phyloP scores from a whole-genome alignment of 1,140 invertebrate genomes.

The Drosophila paulistorum region DNA sequence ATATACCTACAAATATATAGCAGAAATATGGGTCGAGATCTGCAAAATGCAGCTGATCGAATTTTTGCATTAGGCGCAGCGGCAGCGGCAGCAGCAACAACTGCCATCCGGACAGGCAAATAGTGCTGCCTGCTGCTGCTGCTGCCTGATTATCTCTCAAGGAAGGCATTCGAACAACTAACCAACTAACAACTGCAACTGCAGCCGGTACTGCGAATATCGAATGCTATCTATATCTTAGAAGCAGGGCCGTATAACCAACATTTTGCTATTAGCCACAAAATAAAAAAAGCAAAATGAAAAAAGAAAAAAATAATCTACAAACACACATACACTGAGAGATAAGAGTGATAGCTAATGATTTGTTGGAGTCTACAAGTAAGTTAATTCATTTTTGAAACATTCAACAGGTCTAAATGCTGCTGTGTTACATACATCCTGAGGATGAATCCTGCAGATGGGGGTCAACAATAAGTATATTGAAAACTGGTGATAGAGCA shows the following conservation, averaged over 20 bases:
- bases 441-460: too few species aligned
- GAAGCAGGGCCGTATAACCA: conserved; percentile 77
- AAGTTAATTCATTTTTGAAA: too few species aligned
- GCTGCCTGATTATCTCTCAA: conserved; percentile 75
- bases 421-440: too few species aligned
- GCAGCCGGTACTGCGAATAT: conserved; percentile 73
- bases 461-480: too few species aligned
- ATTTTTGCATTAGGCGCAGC: conserved; percentile 83
- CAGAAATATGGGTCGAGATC: conserved; percentile 82
- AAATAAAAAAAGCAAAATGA: conserved; percentile 57
- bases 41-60: conserved; percentile 82
- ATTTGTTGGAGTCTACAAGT: too few species aligned
- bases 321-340: conserved; percentile 27
- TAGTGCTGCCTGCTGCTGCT: conserved; percentile 56
- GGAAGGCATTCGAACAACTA: conserved; percentile 68
- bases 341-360: conserved; percentile 7
- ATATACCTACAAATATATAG: conserved; percentile 54
- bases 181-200: conserved; percentile 51
- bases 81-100: conserved; percentile 50
- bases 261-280: conserved; percentile 79
- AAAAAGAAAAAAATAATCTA: conserved; percentile 14
- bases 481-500: too few species aligned
- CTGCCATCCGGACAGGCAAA: conserved; percentile 73
- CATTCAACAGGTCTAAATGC: too few species aligned
- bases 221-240: conserved; percentile 80